Evolutionary conservation across 2,113 vertebrate species (phyloP).

Genomic region (Synodontis membranacea): DNA sequence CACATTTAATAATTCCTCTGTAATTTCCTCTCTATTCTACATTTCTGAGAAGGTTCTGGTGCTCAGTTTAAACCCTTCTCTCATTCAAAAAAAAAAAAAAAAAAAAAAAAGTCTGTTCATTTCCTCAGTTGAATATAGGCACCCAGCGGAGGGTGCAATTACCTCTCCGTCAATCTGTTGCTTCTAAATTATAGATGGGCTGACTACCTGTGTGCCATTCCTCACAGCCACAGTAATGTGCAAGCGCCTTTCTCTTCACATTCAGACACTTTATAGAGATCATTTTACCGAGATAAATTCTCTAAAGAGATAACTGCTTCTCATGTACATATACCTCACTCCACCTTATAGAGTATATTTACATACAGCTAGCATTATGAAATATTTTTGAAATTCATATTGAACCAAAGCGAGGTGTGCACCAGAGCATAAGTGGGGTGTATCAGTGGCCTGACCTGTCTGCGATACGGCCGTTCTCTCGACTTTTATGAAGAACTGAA

Average conservation of each 20-base stretch:
- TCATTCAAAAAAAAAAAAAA: conserved; percentile 10
- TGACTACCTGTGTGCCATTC: conserved; percentile 32
- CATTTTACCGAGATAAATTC: not conserved
- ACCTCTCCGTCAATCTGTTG: conserved; percentile 45
- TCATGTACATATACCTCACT: not conserved
- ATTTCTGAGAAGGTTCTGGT: conserved; percentile 22
- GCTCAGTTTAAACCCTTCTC: conserved; percentile 40
- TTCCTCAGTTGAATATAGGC: conserved; percentile 49
- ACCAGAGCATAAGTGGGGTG: not conserved
- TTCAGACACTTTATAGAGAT: not conserved
- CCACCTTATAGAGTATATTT: not conserved
- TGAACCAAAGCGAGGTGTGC: not conserved
- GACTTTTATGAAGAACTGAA: conserved; percentile 36
- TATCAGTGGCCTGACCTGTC: not conserved
- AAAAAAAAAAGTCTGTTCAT: conserved; percentile 23
- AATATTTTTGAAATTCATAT: not conserved
- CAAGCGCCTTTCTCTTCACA: not conserved
- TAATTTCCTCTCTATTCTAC: conserved; percentile 32
- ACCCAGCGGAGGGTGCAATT: conserved; percentile 45
- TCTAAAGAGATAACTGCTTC: not conserved
- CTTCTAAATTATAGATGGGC: conserved; percentile 51
- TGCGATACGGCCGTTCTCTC: not conserved
- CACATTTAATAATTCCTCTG: conserved; percentile 28
- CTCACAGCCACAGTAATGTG: conserved; percentile 27
- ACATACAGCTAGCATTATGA: not conserved